Evolutionary conservation across 2,888 invertebrate genomes (phyloP).

Genomic region (Mythimna pallens): DNA sequence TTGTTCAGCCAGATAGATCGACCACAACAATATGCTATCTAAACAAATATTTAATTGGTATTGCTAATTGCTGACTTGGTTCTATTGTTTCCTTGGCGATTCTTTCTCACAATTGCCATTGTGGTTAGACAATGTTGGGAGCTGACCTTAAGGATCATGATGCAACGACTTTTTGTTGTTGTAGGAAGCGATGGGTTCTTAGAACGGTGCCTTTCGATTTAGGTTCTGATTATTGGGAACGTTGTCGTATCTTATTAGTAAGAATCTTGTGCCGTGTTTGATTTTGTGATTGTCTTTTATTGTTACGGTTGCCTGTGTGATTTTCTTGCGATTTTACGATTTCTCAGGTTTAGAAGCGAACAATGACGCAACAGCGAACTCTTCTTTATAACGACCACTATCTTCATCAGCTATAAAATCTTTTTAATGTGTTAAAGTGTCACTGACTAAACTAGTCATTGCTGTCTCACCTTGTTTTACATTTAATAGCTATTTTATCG

Average conservation of each 20-base stretch:
- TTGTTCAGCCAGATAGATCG: slow-evolving; percentile 75
- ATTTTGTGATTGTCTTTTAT: slow-evolving; percentile 37
- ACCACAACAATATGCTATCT: slow-evolving; percentile 74
- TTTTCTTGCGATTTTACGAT: slow-evolving; percentile 13
- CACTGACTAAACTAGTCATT: slow-evolving; percentile 5
- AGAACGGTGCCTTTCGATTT: slow-evolving; percentile 68
- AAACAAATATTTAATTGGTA: slow-evolving; percentile 87
- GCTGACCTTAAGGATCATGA: slow-evolving; percentile 85
- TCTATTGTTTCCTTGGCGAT: slow-evolving; percentile 84
- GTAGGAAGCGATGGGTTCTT: slow-evolving; percentile 73
- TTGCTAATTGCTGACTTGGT: slow-evolving; percentile 85
- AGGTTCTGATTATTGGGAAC: slow-evolving; percentile 51
- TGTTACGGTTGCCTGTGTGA: slow-evolving; percentile 3
- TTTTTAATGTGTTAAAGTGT: slow-evolving; percentile 36
- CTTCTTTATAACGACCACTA: not conserved
- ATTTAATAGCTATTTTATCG: slow-evolving; percentile 33
- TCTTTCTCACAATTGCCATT: slow-evolving; percentile 89
- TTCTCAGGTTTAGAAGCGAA: not conserved
- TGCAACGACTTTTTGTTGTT: slow-evolving; percentile 72
- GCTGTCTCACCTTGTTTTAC: slow-evolving; percentile 30
- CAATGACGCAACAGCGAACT: not conserved
- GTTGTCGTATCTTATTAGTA: slow-evolving; percentile 20
- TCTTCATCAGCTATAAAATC: slow-evolving; percentile 38
- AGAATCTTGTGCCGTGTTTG: slow-evolving; percentile 34
- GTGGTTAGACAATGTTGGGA: slow-evolving; percentile 89